phyloP scores from a whole-genome alignment of 2,888 invertebrate species.

The Rhagophthalmus giganteus region DNA sequence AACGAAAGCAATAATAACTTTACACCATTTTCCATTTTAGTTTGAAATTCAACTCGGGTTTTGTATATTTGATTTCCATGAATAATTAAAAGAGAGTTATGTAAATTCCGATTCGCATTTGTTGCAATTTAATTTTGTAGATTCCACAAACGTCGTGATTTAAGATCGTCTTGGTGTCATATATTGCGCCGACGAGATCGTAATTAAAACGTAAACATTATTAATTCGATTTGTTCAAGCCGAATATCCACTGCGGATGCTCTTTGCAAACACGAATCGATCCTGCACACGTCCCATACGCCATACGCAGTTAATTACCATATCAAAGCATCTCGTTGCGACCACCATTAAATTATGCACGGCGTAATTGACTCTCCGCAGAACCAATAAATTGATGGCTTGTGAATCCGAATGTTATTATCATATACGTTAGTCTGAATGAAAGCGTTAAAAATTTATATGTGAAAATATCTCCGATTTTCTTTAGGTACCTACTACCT shows the following conservation, averaged over 20 bases:
- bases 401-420: conserved; percentile 28
- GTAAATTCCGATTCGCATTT: background rate
- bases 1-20: too few species aligned
- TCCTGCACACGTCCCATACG: conserved; percentile 34
- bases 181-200: background rate
- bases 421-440: too few species aligned
- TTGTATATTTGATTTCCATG: background rate
- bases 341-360: conserved; percentile 43
- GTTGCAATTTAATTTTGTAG: background rate
- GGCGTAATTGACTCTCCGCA: conserved; percentile 42
- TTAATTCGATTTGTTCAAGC: background rate
- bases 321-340: conserved; percentile 45
- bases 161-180: background rate
- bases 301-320: conserved; percentile 45
- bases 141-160: background rate
- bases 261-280: conserved; percentile 9
- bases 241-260: conserved; percentile 2
- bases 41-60: background rate
- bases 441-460: too few species aligned
- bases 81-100: background rate
- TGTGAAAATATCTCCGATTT: too few species aligned
- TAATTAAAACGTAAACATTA: background rate
- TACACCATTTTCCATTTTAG: background rate
- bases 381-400: conserved; percentile 38
- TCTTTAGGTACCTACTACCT: too few species aligned